These are phyloP conservation scores for Caenorhabditis becei DNA, from an alignment of 2,888 invertebrate genomes.

Conservation along the genomic window DNA sequence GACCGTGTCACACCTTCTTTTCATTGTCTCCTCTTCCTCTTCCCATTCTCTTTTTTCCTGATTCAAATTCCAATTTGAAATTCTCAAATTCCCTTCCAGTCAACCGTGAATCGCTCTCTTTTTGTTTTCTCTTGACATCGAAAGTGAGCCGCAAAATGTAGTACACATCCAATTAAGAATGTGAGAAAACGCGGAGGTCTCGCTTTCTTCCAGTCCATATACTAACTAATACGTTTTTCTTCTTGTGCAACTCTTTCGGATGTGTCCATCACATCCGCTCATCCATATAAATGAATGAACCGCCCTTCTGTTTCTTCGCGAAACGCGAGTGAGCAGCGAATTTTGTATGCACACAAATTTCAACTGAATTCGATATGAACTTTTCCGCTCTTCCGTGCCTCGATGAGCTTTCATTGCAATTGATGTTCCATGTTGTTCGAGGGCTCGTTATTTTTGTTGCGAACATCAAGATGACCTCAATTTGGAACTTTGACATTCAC, in stretches of 20 bases:
- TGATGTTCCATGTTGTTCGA: slow-evolving; percentile 8
- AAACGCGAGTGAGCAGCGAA: slow-evolving; percentile 15
- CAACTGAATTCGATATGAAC: slow-evolving; percentile 54
- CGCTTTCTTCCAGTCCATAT: slow-evolving; percentile 3
- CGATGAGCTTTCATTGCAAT: slow-evolving; percentile 42
- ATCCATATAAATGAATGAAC: slow-evolving; percentile 57
- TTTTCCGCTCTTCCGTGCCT: slow-evolving; percentile 13
- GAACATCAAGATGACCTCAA: not conserved
- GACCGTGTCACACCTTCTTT: too few relatives aligned
- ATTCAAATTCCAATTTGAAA: not conserved
- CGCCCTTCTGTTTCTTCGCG: slow-evolving; percentile 15
- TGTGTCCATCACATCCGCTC: slow-evolving; percentile 37
- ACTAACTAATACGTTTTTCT: slow-evolving; percentile 15
- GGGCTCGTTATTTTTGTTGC: not conserved
- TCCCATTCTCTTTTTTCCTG: slow-evolving; percentile 5
- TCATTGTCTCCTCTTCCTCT: not conserved
- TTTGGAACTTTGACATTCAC: slow-evolving; percentile 3
- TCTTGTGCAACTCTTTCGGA: not conserved
- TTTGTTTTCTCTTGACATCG: slow-evolving; percentile 20
- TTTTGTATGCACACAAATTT: slow-evolving; percentile 55
- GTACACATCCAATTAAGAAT: slow-evolving; percentile 52
- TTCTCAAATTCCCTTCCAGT: slow-evolving; percentile 11
- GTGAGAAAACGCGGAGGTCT: slow-evolving; percentile 46
- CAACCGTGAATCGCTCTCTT: not conserved
- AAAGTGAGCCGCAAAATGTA: slow-evolving; percentile 1